Evolutionary conservation across 2,113 vertebrate species (phyloP), one percentile per base, ranked within the genome.

Genomic region (Piaya cayana): DNA sequence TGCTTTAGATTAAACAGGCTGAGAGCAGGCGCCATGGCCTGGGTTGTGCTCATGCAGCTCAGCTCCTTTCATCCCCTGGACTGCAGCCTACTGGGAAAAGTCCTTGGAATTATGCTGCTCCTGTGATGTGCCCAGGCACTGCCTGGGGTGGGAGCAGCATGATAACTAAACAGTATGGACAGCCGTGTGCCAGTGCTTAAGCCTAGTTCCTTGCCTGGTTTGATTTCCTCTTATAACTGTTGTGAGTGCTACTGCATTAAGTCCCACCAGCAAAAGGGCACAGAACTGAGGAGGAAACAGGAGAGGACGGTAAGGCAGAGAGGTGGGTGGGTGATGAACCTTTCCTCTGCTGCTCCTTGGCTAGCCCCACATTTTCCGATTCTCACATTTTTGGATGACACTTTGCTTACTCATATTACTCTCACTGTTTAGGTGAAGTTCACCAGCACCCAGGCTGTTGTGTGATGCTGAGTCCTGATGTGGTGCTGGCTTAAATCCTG

Each of bases 51-150:
- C 29, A 0, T 10, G 21, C 4, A 27, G 25, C 29, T 75, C 23
- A 27, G 0, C 14, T 25, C 56, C 15, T 26, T 29, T 32, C 49
- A 30, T 32, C 16, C 27, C 30, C 21, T 25, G 12, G 12, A 5
- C 18, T 37, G 23, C 43, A 83, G 47, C 45, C 50, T 50, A 4
- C 75, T 18, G 34, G 32, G 45, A 56, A 15, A 17, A 26, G 55
- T 37, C 60, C 60, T 62, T 16, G 45, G 26, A 4, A 1, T 0
- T 0, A 0, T 3, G 2, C 30, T 39, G 29, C 4, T 17, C 23
- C 32, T 0, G 0, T 18, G 26, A 21, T 0, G 6, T 50, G 50
- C 69, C 11, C 4, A 0, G 0, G 8, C 15, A 4, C 34, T 69
- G 2, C 2, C 1, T 11, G 17, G 6, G 11, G 3, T 20, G 62